phyloP scores from a whole-genome alignment of 2,888 invertebrate genomes.

The Nycteola revayana region DNA sequence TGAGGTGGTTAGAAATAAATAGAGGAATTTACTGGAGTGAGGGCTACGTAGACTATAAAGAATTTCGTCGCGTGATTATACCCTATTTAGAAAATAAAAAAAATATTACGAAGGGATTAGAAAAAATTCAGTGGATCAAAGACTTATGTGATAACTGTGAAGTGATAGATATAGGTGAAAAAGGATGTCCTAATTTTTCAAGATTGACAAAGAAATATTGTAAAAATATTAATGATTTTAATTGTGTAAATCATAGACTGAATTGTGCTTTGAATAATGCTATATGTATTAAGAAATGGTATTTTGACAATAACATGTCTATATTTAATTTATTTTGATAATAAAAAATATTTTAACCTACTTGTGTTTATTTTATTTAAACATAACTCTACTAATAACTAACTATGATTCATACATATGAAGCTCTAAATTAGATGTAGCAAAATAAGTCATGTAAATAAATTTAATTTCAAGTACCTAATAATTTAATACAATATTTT shows the following conservation, averaged over 20 bases:
- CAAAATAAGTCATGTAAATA: background rate
- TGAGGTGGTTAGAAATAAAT: conserved; percentile 6
- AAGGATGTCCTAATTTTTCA: background rate
- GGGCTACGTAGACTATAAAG: conserved; percentile 1
- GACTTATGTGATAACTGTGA: background rate
- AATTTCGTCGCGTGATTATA: background rate
- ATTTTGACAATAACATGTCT: background rate
- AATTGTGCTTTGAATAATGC: conserved; percentile 4
- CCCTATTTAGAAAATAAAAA: conserved; percentile 1
- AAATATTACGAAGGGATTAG: background rate
- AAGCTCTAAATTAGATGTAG: background rate
- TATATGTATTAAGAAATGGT: conserved; percentile 1
- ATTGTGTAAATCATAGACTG: background rate
- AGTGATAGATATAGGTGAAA: background rate
- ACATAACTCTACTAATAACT: too few relatives aligned
- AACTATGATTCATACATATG: too few relatives aligned
- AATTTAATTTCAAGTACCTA: background rate
- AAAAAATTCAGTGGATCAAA: conserved; percentile 1
- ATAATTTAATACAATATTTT: background rate
- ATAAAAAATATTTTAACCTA: background rate
- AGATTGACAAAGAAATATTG: background rate
- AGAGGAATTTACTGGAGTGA: conserved; percentile 4
- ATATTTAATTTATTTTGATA: background rate
- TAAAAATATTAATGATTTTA: background rate
- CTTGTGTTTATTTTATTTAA: background rate